Conservation (phyloP, 2,888 invertebrate genomes). For the Campoletis raptor region DNA sequence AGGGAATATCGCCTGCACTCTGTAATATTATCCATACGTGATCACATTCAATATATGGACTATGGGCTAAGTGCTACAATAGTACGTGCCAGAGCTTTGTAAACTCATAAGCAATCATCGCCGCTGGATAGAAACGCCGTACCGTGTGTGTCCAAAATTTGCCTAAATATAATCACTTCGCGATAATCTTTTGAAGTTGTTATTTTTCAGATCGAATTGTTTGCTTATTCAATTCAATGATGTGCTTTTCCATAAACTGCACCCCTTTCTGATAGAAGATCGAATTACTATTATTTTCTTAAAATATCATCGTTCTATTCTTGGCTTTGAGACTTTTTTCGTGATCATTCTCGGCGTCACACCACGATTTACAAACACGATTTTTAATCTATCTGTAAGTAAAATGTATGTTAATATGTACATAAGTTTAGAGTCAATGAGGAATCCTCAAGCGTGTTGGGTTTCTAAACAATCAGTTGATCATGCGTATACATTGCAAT, state of each 20-base stretch:
- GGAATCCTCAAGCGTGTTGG: neutral
- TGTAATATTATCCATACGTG: conserved; percentile 3
- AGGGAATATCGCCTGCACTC: conserved; percentile 42
- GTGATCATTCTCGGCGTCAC: neutral
- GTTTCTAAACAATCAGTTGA: neutral
- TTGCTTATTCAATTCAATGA: neutral
- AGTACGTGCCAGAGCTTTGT: neutral
- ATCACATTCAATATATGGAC: neutral
- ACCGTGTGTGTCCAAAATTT: neutral
- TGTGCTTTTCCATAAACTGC: neutral
- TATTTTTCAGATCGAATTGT: neutral
- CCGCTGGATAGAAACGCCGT: neutral
- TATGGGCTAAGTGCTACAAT: neutral
- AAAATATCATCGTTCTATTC: neutral
- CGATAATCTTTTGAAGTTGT: neutral
- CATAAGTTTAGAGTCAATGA: neutral
- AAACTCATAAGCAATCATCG: neutral
- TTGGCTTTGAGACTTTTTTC: neutral
- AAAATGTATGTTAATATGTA: neutral
- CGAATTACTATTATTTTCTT: no score
- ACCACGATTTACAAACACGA: neutral
- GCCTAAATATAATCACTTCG: neutral
- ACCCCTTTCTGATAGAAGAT: neutral
- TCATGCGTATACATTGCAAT: neutral
- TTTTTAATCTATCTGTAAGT: neutral